Percentiles rank a stretch among this genome's conserved stretches.
Evolutionary conservation across 2,888 invertebrate species (phyloP).

Genomic region (Drosophila picticornis): DNA sequence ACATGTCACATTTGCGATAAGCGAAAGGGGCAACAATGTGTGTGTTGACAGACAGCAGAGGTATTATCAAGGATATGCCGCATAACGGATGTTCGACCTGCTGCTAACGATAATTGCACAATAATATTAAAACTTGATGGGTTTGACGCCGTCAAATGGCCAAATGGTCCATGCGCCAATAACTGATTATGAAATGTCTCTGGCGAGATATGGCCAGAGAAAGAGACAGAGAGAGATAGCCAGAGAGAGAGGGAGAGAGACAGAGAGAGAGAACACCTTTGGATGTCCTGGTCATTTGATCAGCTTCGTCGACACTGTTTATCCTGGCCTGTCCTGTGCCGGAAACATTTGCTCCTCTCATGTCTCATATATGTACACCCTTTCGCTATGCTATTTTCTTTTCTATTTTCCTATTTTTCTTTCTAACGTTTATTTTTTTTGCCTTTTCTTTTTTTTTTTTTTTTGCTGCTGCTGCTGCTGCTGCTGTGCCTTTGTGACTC

Average conservation of each 20-base stretch:
- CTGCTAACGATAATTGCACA: constrained; percentile 46
- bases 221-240: background rate
- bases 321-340: constrained; percentile 49
- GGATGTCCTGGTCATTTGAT: constrained; percentile 61
- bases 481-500: constrained; percentile 69
- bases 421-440: background rate
- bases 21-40: constrained; percentile 21
- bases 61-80: constrained; percentile 11
- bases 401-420: constrained; percentile 15
- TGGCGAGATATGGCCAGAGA: background rate
- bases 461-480: background rate
- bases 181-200: constrained; percentile 45
- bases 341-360: constrained; percentile 63
- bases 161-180: constrained; percentile 9
- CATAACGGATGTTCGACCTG: constrained; percentile 15
- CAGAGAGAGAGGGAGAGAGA: background rate
- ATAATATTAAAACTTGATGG: constrained; percentile 74
- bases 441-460: background rate
- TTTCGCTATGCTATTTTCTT: constrained; percentile 19
- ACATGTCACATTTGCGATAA: constrained; percentile 67
- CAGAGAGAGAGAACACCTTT: background rate
- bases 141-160: constrained; percentile 45
- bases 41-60: background rate
- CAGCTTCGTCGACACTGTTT: constrained; percentile 20
- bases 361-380: constrained; percentile 29